phyloP scores from a whole-genome alignment of 2,113 vertebrate species.

The Gila orcuttii region DNA sequence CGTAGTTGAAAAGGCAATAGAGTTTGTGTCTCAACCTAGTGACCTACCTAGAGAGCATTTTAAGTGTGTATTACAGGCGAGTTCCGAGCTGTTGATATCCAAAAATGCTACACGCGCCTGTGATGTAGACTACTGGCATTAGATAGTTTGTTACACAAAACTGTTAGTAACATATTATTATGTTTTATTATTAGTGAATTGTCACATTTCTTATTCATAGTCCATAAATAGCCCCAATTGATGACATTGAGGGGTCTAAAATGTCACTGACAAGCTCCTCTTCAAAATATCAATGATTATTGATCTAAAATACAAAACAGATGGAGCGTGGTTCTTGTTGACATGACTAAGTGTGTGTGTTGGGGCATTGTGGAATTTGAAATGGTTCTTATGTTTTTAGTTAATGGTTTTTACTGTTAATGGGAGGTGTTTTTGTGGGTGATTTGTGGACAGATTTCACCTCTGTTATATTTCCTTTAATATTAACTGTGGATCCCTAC shows the following conservation, averaged over 20 bases:
- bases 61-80: background rate
- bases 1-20: background rate
- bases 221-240: background rate
- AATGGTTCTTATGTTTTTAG: background rate
- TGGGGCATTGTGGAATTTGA: background rate
- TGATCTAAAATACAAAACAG: slow-evolving; percentile 34
- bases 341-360: background rate
- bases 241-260: slow-evolving; percentile 27
- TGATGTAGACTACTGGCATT: background rate
- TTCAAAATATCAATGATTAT: slow-evolving; percentile 35
- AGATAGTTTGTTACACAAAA: background rate
- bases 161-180: background rate
- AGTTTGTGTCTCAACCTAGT: background rate
- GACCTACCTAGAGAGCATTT: background rate
- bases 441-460: background rate
- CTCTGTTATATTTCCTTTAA: background rate
- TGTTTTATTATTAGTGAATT: background rate
- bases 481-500: background rate
- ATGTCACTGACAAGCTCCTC: background rate
- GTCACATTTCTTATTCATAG: background rate
- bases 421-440: background rate
- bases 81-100: background rate
- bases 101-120: background rate
- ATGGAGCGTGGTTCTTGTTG: background rate
- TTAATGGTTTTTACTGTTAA: too few relatives aligned